Percentiles rank a stretch among this genome's conserved stretches.
These are phyloP conservation scores for Salpingus planirostris DNA, from an alignment of 2,888 invertebrate genomes.

Conservation along the genomic window DNA sequence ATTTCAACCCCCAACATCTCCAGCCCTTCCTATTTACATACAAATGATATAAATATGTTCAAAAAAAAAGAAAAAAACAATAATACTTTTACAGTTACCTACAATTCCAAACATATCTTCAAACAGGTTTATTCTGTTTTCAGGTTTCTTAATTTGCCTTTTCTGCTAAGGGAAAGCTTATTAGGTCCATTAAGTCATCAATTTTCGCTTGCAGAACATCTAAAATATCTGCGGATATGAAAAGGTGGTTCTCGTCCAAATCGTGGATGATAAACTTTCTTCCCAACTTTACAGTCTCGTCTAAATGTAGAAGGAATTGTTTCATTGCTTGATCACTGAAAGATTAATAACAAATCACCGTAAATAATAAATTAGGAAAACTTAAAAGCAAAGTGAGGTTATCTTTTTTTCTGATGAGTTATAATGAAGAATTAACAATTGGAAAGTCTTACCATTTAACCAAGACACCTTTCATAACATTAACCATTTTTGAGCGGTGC, in stretches of 20 bases:
- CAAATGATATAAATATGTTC: too few species aligned
- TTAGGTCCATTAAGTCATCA: constrained; percentile 93
- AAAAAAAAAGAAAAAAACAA: constrained; percentile 1
- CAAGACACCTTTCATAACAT: not conserved
- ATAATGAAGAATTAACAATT: constrained; percentile 1
- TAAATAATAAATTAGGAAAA: too few species aligned
- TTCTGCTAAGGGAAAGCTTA: constrained; percentile 80
- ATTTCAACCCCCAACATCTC: too few species aligned
- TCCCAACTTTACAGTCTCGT: constrained; percentile 87
- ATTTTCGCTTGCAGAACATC: constrained; percentile 79
- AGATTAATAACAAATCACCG: too few species aligned
- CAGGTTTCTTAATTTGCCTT: constrained; percentile 53
- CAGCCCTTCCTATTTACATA: too few species aligned
- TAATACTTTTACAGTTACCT: not conserved
- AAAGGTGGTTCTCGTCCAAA: constrained; percentile 90
- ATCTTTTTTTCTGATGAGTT: too few species aligned
- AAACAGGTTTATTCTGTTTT: not conserved
- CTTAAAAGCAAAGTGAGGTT: too few species aligned
- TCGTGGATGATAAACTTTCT: constrained; percentile 95
- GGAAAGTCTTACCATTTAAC: constrained; percentile 5
- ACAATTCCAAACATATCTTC: constrained; percentile 1
- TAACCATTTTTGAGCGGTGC: too few species aligned
- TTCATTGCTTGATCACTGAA: constrained; percentile 97
- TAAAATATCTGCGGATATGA: constrained; percentile 91
- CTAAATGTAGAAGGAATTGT: constrained; percentile 92